phyloP scores from a whole-genome alignment of 30 jellyfish, hydroid and myxozoan genomes.

The Cassiopea xamachana region DNA sequence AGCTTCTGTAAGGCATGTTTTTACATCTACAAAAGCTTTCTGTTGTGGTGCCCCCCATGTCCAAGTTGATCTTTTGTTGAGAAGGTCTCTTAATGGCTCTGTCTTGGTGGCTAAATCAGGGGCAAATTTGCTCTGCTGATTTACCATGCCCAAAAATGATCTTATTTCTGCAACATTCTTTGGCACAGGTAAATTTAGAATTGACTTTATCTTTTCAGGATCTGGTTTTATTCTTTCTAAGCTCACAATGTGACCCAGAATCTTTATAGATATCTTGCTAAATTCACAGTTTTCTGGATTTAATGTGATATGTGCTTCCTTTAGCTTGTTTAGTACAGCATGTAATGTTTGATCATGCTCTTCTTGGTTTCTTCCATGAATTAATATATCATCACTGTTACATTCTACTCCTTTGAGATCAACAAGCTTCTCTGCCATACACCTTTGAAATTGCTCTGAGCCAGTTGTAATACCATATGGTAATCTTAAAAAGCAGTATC shows the following conservation, averaged over 20 bases:
- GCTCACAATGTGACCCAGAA: conserved; percentile 60
- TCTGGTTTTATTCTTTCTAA: conserved; percentile 57
- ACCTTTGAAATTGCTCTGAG: conserved; percentile 17
- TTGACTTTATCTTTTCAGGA: conserved; percentile 47
- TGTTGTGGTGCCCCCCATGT: conserved; percentile 51
- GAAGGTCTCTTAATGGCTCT: conserved; percentile 54
- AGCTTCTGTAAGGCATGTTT: conserved; percentile 9
- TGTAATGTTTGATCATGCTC: conserved; percentile 57
- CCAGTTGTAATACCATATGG: conserved; percentile 65
- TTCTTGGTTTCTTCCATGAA: conserved; percentile 46
- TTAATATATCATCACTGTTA: conserved; percentile 59
- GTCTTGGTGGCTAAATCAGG: conserved; percentile 49
- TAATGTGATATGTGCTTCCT: conserved; percentile 58
- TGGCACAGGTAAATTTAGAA: conserved; percentile 33
- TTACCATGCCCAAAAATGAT: conserved; percentile 64
- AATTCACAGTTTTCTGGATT: conserved; percentile 65
- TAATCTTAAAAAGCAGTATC: conserved; percentile 61
- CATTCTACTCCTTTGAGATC: conserved; percentile 61
- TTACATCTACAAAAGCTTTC: conserved; percentile 42
- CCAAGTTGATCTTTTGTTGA: conserved; percentile 29
- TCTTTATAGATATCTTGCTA: neutral
- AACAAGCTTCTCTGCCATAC: neutral
- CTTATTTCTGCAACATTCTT: conserved; percentile 44
- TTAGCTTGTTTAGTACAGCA: conserved; percentile 41
- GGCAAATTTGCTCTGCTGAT: conserved; percentile 47